Evolutionary conservation across 2,888 invertebrate species (phyloP), one percentile per base, ranked within the genome.

Genomic region (Pterostichus niger): DNA sequence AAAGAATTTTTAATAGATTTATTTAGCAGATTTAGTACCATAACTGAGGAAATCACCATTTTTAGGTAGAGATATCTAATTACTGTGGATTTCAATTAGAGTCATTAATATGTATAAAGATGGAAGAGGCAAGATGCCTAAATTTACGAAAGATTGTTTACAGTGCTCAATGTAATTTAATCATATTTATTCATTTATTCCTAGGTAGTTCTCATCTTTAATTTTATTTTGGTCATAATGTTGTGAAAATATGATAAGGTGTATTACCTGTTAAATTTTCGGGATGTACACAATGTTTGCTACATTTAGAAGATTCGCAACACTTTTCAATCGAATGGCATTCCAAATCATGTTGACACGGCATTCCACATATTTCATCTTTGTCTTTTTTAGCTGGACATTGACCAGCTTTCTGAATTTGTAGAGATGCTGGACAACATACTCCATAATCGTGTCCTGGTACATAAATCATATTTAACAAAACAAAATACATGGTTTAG

Each of bases 241-340:
- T 2, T 3, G 24, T 24, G 24, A 24, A 13, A 13, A n/a, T n/a
- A 10, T 40, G 44, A 5, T n/a, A 49, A 61, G 73, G 49, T 86
- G 86, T 71, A 10, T 71, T 89, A 92, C 92, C 92, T 79, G 96
- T 95, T 0, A 96, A 93, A 86, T 96, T 96, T 81, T 93, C 92
- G 0, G 97, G 96, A 85, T 94, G 91, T 17, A 93, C 91, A 87
- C 97, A 97, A 84, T 94, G 94, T 84, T 91, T 92, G 15, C 95
- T 95, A 85, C 96, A 96, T 77, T 93, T 93, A 6, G 94, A 94
- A 73, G 93, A 95, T 80, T 92, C 92, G 87, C 97, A 97, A 87
- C 97, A 97, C 88, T 96, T 97, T 87, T 95, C 94, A 90, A 95
- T 93, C 0, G 94, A 94, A 0, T 94, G 94, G 86, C 97, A 97